Evolutionary conservation across 2,113 vertebrate genomes (phyloP).

Genomic region (Ictalurus furcatus): DNA sequence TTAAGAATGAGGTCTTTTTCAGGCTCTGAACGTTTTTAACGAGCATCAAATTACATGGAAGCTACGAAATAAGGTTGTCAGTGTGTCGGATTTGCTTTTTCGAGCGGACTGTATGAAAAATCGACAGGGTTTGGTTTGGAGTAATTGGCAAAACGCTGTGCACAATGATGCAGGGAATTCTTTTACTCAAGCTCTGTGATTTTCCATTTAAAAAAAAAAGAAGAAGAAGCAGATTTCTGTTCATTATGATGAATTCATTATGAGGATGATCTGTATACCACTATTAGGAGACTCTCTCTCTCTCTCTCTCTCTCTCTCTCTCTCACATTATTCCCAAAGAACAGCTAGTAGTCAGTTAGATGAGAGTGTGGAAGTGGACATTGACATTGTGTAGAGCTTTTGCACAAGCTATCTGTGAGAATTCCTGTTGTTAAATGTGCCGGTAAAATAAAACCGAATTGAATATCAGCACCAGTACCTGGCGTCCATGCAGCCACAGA

Average conservation of each 20-base stretch:
- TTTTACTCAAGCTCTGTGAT: neutral
- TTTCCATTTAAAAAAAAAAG: neutral
- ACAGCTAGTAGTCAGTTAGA: neutral
- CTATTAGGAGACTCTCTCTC: slow-evolving; percentile 9
- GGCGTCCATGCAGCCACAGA: neutral
- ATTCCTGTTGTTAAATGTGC: neutral
- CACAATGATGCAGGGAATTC: neutral
- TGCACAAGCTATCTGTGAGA: neutral
- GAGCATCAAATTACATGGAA: neutral
- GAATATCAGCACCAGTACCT: neutral
- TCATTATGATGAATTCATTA: slow-evolving; percentile 54
- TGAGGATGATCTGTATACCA: slow-evolving; percentile 35
- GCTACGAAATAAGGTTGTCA: neutral
- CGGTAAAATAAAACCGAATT: neutral
- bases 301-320: too few relatives aligned
- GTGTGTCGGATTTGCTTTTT: neutral
- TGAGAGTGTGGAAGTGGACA: neutral
- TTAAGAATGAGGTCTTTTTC: neutral
- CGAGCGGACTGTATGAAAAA: neutral
- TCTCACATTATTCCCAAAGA: slow-evolving; percentile 15
- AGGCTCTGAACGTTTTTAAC: slow-evolving; percentile 23
- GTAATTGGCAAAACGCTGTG: slow-evolving; percentile 8
- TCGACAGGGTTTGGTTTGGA: slow-evolving; percentile 36
- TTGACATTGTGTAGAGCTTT: neutral
- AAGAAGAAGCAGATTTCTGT: slow-evolving; percentile 65